A percentile compares a stretch with the other conserved stretches of the same genome.
phyloP scores from a whole-genome alignment of 2,113 vertebrate genomes.

The Hippocampus abdominalis region DNA sequence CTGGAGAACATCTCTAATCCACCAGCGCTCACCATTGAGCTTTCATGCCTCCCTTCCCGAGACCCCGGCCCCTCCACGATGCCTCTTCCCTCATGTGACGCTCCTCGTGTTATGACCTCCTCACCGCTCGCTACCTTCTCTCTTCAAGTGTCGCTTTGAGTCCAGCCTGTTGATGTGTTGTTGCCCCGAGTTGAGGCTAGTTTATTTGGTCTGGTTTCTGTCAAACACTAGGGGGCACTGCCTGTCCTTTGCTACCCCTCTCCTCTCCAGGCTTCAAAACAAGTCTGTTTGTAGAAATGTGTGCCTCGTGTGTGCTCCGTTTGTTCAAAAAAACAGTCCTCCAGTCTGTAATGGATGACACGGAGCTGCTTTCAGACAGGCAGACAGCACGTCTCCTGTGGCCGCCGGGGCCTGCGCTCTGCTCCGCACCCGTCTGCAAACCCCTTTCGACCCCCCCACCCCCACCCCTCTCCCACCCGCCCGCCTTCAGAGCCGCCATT shows the following conservation, averaged over 20 bases:
- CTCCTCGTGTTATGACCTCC: constrained; percentile 48
- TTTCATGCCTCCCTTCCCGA: constrained; percentile 8
- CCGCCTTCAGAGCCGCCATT: constrained; percentile 24
- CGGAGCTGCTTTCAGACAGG: constrained; percentile 75
- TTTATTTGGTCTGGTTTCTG: constrained; percentile 70
- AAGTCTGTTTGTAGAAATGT: constrained; percentile 43
- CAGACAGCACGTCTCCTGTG: constrained; percentile 59
- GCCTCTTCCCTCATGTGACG: constrained; percentile 48
- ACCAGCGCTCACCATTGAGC: neutral
- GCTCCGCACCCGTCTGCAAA: constrained; percentile 28
- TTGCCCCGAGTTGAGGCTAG: constrained; percentile 52
- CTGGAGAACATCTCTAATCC: neutral
- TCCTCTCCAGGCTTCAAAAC: constrained; percentile 45
- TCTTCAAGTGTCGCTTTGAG: neutral
- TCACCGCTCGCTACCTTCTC: constrained; percentile 15
- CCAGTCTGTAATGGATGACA: constrained; percentile 73
- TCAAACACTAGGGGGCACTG: constrained; percentile 98
- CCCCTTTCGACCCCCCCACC: constrained; percentile 8
- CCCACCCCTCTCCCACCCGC: constrained; percentile 18
- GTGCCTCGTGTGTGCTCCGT: constrained; percentile 26
- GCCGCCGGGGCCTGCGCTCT: constrained; percentile 32
- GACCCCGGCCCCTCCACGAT: constrained; percentile 9
- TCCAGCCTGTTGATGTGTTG: constrained; percentile 39
- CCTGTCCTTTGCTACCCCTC: constrained; percentile 83
- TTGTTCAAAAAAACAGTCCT: constrained; percentile 41